Conservation (phyloP, 2,888 invertebrate species). For the Rhamphomyia laevipes region DNA sequence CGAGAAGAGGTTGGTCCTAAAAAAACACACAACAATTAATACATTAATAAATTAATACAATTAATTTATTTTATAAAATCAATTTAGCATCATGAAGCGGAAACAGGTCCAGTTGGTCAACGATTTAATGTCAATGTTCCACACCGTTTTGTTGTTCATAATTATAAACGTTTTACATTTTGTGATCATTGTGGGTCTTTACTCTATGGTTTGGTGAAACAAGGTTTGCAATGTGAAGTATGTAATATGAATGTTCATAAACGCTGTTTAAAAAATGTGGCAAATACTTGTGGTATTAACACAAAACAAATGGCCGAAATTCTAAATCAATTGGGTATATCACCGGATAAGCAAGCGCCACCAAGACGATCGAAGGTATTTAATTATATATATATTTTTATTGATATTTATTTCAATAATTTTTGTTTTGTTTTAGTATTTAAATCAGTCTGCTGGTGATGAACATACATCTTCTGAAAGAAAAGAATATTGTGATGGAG, state of each 20-base stretch:
- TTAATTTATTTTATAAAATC: not conserved
- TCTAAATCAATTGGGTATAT: slow-evolving; percentile 82
- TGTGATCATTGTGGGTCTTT: slow-evolving; percentile 99
- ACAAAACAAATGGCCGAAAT: slow-evolving; percentile 93
- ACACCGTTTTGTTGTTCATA: slow-evolving; percentile 92
- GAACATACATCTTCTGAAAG: slow-evolving; percentile 38
- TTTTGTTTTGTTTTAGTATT: slow-evolving; percentile 24
- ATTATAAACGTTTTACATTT: slow-evolving; percentile 95
- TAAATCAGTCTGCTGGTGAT: slow-evolving; percentile 38
- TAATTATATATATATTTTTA: not conserved
- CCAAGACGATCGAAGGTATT: slow-evolving; percentile 50
- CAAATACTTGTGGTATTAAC: slow-evolving; percentile 98
- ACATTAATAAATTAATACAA: not conserved
- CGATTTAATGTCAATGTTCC: slow-evolving; percentile 98
- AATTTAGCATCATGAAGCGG: slow-evolving; percentile 41
- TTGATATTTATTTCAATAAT: not conserved
- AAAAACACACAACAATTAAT: not conserved
- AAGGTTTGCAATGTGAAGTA: slow-evolving; percentile 93
- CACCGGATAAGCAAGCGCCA: slow-evolving; percentile 70
- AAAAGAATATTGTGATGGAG: slow-evolving; percentile 25
- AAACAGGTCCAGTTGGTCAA: slow-evolving; percentile 52
- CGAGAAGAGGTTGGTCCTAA: slow-evolving; percentile 58
- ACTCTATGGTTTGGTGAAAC: slow-evolving; percentile 89
- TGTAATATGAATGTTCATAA: slow-evolving; percentile 98
- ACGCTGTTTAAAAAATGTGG: slow-evolving; percentile 97